Evolutionary conservation across 2,888 invertebrate genomes (phyloP).

Genomic region (Scaptomyza cyrtandrae): DNA sequence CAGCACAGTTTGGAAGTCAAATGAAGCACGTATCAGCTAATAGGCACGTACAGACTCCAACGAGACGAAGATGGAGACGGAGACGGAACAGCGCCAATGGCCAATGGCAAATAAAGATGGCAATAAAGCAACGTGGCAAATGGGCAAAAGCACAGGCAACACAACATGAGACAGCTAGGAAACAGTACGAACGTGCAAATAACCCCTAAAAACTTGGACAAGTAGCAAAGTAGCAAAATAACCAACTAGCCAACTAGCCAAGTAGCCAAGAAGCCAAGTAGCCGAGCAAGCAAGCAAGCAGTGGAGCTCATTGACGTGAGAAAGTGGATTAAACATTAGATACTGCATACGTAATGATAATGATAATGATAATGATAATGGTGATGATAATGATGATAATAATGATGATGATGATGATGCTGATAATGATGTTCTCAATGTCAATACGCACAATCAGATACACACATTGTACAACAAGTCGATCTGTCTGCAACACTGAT

Average conservation of each 20-base stretch:
- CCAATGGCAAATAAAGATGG: conserved; percentile 61
- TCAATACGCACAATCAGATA: too few relatives aligned
- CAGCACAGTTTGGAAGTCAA: conserved; percentile 29
- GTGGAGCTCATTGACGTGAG: conserved; percentile 37
- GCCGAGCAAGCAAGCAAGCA: neutral
- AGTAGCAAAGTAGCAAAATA: neutral
- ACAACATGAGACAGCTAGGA: conserved; percentile 27
- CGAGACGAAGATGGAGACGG: neutral
- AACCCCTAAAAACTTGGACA: conserved; percentile 33
- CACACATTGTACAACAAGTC: conserved; percentile 19
- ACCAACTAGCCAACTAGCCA: neutral
- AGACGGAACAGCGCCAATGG: conserved; percentile 44
- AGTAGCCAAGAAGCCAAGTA: conserved; percentile 3
- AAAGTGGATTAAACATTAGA: conserved; percentile 46
- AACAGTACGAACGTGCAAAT: conserved; percentile 54
- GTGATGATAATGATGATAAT: neutral
- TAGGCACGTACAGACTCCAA: conserved; percentile 62
- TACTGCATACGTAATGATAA: neutral
- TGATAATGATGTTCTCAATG: too few relatives aligned
- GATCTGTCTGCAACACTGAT: conserved; percentile 9
- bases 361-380: neutral
- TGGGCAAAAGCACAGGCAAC: conserved; percentile 30
- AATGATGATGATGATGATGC: neutral
- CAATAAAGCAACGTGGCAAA: conserved; percentile 64
- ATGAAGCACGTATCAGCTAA: conserved; percentile 72